Base-by-base conservation (phyloP, 2,113 vertebrate species). In the Phrynocephalus versicolor region DNA sequence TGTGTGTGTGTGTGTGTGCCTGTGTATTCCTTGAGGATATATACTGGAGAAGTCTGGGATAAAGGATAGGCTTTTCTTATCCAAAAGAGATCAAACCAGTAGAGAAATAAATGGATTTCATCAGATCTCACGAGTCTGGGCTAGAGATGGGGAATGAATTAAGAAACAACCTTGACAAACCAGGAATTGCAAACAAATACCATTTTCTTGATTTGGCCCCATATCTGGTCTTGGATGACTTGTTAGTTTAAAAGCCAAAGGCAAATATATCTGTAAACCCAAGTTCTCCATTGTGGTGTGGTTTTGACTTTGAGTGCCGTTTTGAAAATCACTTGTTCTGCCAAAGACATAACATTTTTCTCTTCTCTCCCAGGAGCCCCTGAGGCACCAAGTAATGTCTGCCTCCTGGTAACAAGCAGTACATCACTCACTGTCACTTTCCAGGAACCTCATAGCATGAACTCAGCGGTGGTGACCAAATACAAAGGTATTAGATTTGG, bases 401-500 rank as follows among this genome's bases (percentile, higher is more conserved):
- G 97, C 89, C 97, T 99, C 93, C 95, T 95, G 94, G 97, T 99
- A 90, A 98, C 97, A 87, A 97, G 98, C 92, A 98, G 96, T 93
- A 96, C 95, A 81, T 95, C 98, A 45, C 97, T 99, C 94, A 98
- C 96, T 39, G 97, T 99, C 96, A 97, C 95, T 95, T 99, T 99
- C 93, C 98, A 99, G 88, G 99, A 99, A 92, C 98, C 99, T n/a
- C 96, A 96, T 82, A 96, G 97, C 88, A 96, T 98, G 91, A 98
- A 98, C 89, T 97, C 98, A 76, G 97, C 98, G 45, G 97, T 99
- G 86, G 97, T 99, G 88, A 99, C 98, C 93, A 99, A 96, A 94
- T 99, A 98, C 95, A 98, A 96, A 98, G 98, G 98, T 99, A 96
- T 76, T 88, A 87, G 9, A 79, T 88, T 92, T 88, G 82, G 51